Base-by-base conservation (phyloP, 2,113 vertebrate species). In the Protomyctophum bolini region DNA sequence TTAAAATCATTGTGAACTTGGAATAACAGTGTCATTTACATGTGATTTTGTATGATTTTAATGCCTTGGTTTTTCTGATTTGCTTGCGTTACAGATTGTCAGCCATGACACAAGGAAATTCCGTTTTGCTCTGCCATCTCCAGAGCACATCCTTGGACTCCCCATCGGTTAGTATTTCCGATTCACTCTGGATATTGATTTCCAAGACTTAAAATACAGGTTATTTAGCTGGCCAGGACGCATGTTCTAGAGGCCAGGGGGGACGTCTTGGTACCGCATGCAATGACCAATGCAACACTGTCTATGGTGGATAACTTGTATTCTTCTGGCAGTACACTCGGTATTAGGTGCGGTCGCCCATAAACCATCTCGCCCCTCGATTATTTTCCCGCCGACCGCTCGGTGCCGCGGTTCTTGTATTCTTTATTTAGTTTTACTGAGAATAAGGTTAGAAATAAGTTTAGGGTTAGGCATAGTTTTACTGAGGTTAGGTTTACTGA, bases 41-140 rank as follows among this genome's bases (percentile, higher is more conserved):
- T 8, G 6, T 33, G 29, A 50, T 50, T 7, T 69, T 4, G 1
- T 64, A 45, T 47, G 7, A 47, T 49, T 4, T 12, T 47, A 65
- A 29, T 57, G 6, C 2, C 4, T 48, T 45, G 21, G 47, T 6
- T 47, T 10, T 5, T 41, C 7, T 59, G 12, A n/a, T 61, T 1
- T 7, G 7, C 14, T 33, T 47, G 52, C 29, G 12, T 71, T 46
- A 56, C 66, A 99, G 98, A 89, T 95, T 3, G 87, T 99, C 69
- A 98, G 91, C 69, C 97, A 96, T 10, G 97, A 99, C 84, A 99
- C 98, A 0, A 94, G 97, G 75, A 95, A 86, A 70, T 99, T 99
- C 75, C 96, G 96, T 10, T 99, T 99, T 12, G 97, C 96, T 0
- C 92, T 99, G 72, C 96, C 94, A 0, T 93, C 94, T 0, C 76